phyloP scores from a whole-genome alignment of 2,888 invertebrate species.

The Torymus texanus region DNA sequence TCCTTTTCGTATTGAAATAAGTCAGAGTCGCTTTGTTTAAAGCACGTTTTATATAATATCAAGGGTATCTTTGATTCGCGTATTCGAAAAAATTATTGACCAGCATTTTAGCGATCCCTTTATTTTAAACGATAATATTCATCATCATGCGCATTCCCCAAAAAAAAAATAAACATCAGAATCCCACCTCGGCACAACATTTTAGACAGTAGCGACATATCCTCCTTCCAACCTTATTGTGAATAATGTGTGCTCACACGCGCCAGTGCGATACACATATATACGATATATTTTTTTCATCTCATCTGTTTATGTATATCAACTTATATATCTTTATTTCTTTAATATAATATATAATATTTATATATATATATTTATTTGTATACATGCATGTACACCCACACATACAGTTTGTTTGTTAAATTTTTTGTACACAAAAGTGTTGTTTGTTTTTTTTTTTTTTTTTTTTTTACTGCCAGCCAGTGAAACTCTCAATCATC shows the following conservation, averaged over 20 bases:
- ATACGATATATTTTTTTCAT: constrained; percentile 33
- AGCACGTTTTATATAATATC: not conserved
- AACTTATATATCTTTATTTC: constrained; percentile 32
- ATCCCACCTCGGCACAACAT: not conserved
- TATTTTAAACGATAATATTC: no score
- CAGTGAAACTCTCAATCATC: constrained; percentile 27
- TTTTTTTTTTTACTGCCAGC: constrained; percentile 25
- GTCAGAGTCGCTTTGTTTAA: not conserved
- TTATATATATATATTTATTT: constrained; percentile 50
- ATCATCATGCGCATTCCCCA: no score
- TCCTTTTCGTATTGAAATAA: no score
- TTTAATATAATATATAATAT: constrained; percentile 28
- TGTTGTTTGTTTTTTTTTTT: constrained; percentile 2
- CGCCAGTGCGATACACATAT: constrained; percentile 49
- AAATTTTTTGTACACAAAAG: constrained; percentile 53
- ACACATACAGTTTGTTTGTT: constrained; percentile 57
- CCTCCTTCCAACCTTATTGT: not conserved
- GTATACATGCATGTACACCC: constrained; percentile 57
- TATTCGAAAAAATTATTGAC: not conserved
- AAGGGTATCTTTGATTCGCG: not conserved
- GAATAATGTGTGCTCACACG: constrained; percentile 33
- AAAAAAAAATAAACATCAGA: no score
- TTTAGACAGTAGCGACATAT: constrained; percentile 40
- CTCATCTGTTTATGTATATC: constrained; percentile 30
- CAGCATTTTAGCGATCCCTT: no score